Percentiles rank a stretch among this genome's conserved stretches.
Evolutionary conservation across 2,888 invertebrate species (phyloP).

Genomic region (Zaprionus bogoriensis): DNA sequence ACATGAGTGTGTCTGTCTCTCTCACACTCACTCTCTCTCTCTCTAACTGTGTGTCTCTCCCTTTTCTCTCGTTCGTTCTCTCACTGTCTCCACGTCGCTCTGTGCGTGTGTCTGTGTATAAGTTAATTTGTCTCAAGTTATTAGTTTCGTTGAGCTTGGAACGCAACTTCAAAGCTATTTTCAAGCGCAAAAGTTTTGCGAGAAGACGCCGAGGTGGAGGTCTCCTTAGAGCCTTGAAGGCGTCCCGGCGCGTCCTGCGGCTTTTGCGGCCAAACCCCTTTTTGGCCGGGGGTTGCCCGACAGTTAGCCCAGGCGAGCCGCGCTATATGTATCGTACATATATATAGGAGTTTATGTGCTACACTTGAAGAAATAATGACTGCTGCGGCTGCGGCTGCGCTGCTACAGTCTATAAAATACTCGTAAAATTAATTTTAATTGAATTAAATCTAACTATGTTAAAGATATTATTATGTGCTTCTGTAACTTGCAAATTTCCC

Average conservation of each 20-base stretch:
- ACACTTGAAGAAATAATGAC: background rate
- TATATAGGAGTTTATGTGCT: background rate
- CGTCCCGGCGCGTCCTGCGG: conserved; percentile 40
- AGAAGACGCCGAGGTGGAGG: conserved; percentile 17
- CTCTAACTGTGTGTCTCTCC: background rate
- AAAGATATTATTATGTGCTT: no score
- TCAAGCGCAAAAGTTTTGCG: conserved; percentile 33
- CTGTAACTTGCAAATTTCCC: no score
- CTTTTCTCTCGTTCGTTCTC: no score
- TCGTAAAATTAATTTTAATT: no score
- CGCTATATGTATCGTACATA: background rate
- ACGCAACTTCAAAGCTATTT: conserved; percentile 48
- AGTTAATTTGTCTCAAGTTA: conserved; percentile 59
- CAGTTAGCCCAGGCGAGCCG: conserved; percentile 9
- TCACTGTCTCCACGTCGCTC: background rate
- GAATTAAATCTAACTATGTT: no score
- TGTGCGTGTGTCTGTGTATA: conserved; percentile 15
- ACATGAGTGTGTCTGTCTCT: no score
- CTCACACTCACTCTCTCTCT: conserved; percentile 5
- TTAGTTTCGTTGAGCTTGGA: conserved; percentile 42
- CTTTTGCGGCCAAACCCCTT: conserved; percentile 53
- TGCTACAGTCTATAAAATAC: no score
- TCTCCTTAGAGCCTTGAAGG: no score
- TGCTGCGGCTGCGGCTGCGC: no score
- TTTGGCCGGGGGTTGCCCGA: conserved; percentile 8